Conservation (phyloP, 2,113 vertebrate species). For the Colinus virginianus region DNA sequence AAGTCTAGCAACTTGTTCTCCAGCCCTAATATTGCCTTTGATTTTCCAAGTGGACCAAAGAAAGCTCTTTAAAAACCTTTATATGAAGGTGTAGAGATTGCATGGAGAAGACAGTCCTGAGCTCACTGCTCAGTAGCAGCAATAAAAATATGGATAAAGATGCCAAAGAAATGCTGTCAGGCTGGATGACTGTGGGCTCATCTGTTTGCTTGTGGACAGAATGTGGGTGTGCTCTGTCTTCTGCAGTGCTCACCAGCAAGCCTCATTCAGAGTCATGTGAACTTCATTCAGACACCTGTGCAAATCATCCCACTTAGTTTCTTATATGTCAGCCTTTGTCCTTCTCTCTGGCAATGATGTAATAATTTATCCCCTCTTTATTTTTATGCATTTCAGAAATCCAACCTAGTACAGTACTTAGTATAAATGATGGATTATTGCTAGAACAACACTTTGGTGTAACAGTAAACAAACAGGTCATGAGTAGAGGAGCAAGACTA, state of each 20-base stretch:
- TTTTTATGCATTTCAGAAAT: background rate
- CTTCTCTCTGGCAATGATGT: background rate
- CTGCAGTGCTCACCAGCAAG: rapidly evolving
- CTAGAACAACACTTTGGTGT: background rate
- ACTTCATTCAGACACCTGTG: rapidly evolving
- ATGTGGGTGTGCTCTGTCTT: background rate
- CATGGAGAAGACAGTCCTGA: background rate
- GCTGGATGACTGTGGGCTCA: background rate
- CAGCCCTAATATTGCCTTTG: background rate
- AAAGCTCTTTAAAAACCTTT: background rate
- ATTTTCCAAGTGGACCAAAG: background rate
- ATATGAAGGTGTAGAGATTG: background rate
- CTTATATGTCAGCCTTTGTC: background rate
- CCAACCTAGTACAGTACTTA: background rate
- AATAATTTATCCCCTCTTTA: background rate
- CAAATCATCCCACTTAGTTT: too few species aligned
- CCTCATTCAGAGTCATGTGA: background rate
- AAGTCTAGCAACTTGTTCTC: background rate
- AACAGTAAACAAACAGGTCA: background rate
- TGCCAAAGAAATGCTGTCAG: background rate
- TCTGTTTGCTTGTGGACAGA: rapidly evolving
- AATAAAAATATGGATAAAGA: background rate
- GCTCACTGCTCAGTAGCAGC: background rate
- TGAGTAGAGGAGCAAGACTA: background rate
- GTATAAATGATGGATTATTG: background rate